Evolutionary conservation across 2,888 invertebrate species (phyloP).

Genomic region (Philereme transversata): DNA sequence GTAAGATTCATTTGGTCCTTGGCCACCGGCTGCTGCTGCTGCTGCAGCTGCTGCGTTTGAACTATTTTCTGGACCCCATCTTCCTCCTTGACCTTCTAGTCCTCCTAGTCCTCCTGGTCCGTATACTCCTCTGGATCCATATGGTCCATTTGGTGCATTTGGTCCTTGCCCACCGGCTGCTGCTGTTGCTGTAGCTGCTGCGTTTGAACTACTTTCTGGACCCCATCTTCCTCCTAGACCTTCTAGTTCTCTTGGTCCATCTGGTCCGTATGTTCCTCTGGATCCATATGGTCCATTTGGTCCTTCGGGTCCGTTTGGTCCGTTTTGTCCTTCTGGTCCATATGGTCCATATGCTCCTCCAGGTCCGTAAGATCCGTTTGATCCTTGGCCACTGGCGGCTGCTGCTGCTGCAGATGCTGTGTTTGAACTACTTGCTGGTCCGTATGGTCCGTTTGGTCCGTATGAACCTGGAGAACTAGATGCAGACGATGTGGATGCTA

Average conservation of each 20-base stretch:
- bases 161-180: too few species aligned
- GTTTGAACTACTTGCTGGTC: neutral
- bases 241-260: neutral
- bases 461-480: neutral
- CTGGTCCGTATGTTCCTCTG: neutral
- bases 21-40: too few species aligned
- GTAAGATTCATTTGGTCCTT: neutral
- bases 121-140: neutral
- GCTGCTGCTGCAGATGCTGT: too few species aligned
- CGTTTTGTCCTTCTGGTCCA: too few species aligned
- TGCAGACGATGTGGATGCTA: too few species aligned
- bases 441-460: neutral
- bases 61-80: neutral
- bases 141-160: neutral
- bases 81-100: too few species aligned
- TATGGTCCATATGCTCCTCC: neutral
- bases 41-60: too few species aligned
- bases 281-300: neutral
- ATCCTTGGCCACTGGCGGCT: neutral
- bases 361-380: neutral
- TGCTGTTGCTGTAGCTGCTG: neutral
- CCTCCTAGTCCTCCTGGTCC: too few species aligned
- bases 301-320: neutral
- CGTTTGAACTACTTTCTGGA: neutral
- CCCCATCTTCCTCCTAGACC: neutral